Base-by-base conservation (phyloP, 1,140 invertebrate genomes). In the Bactericera cockerelli region DNA sequence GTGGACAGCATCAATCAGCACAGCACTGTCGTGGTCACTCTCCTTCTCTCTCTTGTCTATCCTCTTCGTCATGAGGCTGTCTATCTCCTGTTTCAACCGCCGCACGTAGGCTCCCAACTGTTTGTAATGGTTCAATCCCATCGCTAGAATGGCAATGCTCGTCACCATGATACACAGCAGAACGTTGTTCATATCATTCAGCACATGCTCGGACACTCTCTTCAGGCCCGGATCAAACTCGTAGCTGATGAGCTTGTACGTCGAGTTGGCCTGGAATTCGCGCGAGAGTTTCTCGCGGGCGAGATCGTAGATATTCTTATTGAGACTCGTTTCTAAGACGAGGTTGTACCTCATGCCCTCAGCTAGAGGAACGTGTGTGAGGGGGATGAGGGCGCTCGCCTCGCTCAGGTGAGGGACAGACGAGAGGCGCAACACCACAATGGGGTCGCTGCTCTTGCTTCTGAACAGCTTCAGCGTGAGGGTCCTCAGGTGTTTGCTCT, bases 221-320 rank as follows among this genome's bases (percentile, higher is more conserved):
- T 10, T 49, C 22, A 49, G n/a, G 8, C 22, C 22, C 22, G 42
- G 42, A n/a, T 49, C 42, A 49, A 49, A 49, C n/a, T 49, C 22
- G 22, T 19, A 49, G 19, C n/a, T 22, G 3, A 49, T 22, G 4
- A 49, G 19, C 22, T 49, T 49, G 22, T 49, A 49, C 6, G 8
- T 49, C 8, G 4, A 4, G 22, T 49, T 16, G 4, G 22, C 42
- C 19, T 4, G 4, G 42, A 49, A 49, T 49, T 49, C 42, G 8
- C 22, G 42, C n/a, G 19, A 6, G 22, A 49, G 42, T 49, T 16
- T 49, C 22, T 49, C 42, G 22, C 42, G n/a, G 4, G n/a, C 3
- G 42, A 49, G 42, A 49, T 49, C 42, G 19, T 49, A 49, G 6
- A 49, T 49, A n/a, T 49, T 49, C 19, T 49, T 49, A 49, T 49